Conservation (phyloP, 2,888 invertebrate genomes). For the Argyresthia goedartella region DNA sequence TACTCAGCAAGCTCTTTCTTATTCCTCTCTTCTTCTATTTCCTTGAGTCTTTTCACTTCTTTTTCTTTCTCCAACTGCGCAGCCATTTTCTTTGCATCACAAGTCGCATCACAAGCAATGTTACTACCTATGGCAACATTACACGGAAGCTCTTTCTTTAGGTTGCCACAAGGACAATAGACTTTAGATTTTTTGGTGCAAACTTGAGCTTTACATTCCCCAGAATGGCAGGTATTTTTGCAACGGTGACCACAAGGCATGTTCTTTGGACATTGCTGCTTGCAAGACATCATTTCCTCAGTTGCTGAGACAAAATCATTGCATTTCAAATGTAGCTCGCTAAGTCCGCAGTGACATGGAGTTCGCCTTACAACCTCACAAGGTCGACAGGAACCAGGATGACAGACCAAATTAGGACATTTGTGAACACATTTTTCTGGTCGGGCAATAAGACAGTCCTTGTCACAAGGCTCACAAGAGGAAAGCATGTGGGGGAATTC, state of each 20-base stretch:
- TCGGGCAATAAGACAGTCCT: slow-evolving; percentile 73
- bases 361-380: slow-evolving; percentile 79
- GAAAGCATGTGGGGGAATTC: slow-evolving; percentile 59
- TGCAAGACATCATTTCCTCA: slow-evolving; percentile 74
- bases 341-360: slow-evolving; percentile 87
- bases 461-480: slow-evolving; percentile 47
- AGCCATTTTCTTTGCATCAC: slow-evolving; percentile 70
- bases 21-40: slow-evolving; percentile 76
- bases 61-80: slow-evolving; percentile 63
- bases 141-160: slow-evolving; percentile 81
- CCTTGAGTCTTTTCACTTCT: slow-evolving; percentile 67
- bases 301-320: slow-evolving; percentile 71
- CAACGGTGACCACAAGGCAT: slow-evolving; percentile 90
- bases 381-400: slow-evolving; percentile 80
- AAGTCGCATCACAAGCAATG: slow-evolving; percentile 75
- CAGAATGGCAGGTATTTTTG: slow-evolving; percentile 79
- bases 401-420: slow-evolving; percentile 78
- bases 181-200: slow-evolving; percentile 87
- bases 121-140: slow-evolving; percentile 59
- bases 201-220: slow-evolving; percentile 74
- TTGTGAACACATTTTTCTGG: slow-evolving; percentile 82
- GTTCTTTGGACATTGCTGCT: slow-evolving; percentile 90
- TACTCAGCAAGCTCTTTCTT: slow-evolving; percentile 81
- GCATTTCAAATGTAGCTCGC: slow-evolving; percentile 82
- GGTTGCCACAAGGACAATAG: slow-evolving; percentile 81